Evolutionary conservation across 2,797 vertebrate genomes (phyloP), one percentile per base, ranked within the genome.

Genomic region (Gobio occitaniae): DNA sequence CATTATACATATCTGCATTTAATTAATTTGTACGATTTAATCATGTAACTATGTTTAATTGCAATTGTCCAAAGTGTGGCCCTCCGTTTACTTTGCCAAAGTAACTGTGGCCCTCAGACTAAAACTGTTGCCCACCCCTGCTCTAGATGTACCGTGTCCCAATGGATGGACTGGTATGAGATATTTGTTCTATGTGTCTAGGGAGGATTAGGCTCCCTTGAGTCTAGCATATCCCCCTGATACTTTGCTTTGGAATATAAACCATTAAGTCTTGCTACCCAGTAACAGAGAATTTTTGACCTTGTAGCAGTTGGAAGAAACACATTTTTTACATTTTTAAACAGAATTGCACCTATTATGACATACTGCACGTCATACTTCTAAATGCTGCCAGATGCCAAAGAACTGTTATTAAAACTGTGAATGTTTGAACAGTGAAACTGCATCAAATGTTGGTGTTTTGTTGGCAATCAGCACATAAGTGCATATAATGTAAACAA

Each of bases 301-400:
- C 61, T 32, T 50, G 17, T n/a, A 48, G 78, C 44, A 66, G 17
- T 52, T 68, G 25, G 61, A 66, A 66, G 59, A 65, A 48, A 47
- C 17, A 65, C 56, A 63, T 66, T 68, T 52, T 36, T 2, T 25
- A 25, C 25, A 25, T 25, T 25, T 25, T 25, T 25, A 25, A 25
- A 25, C 17, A 80, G 61, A 38, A 52, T 66, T 29, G 78, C 47
- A 68, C 44, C 17, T 68, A 36, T 17, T 66, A 47, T 15, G 17
- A 66, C 17, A 48, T 66, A 19, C 21, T 66, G 47, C n/a, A 29
- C 1, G 1, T 38, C 44, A 80, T 36, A 68, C 8, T 5, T 66
- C 68, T 59, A 78, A 68, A 78, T 19, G 25, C 41, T 52, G 12
- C 63, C 63, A 80, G 61, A 47, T 68, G 47, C 12, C 41, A 80